Evolutionary conservation across 2,888 invertebrate species (phyloP), one percentile per base, ranked within the genome.

Genomic region (Sinelater perroti): DNA sequence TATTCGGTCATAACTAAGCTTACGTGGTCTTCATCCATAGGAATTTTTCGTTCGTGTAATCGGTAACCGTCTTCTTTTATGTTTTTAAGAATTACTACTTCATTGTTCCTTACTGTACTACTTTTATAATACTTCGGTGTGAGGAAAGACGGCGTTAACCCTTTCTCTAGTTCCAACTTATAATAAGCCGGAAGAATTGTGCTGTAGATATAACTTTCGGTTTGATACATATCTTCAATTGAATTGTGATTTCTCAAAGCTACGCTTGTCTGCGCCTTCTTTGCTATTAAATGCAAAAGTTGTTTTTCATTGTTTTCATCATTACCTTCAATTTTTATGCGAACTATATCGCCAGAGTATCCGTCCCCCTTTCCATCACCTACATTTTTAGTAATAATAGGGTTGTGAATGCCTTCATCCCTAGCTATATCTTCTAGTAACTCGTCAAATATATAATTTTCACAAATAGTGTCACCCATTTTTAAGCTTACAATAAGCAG

Each of bases 121-220:
- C 60, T 55, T 35, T 59, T 61, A 28, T 63, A 70, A 58, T 57
- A 68, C 53, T 64, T 60, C 3, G 68, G 60, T 11, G 55, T 60
- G 33, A 57, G 57, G 3, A 50, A 38, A 24, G 66, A 67, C 3
- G 53, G 50, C 10, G 46, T 42, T 2, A 68, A 33, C 14, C 49
- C 44, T 45, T 61, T 63, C 20, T 65, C 57, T 3, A 44, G 28
- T 56, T 67, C 61, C 30, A 71, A 63, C 35, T 63, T 55, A 30
- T 50, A 5, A 1, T 69, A 60, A 7, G 17, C 33, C 1, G 68
- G 66, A 11, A 66, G 51, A 1, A 72, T 57, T 7, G 31, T 31
- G 7, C 65, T 47, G 46, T 72, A 72, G 11, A 69, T 63, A 33
- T 52, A 59, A 7, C 67, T 68, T 64, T 72, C 72, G 4, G 64